Evolutionary conservation across 2,797 vertebrate species (phyloP).

Genomic region (Parambassis ranga): DNA sequence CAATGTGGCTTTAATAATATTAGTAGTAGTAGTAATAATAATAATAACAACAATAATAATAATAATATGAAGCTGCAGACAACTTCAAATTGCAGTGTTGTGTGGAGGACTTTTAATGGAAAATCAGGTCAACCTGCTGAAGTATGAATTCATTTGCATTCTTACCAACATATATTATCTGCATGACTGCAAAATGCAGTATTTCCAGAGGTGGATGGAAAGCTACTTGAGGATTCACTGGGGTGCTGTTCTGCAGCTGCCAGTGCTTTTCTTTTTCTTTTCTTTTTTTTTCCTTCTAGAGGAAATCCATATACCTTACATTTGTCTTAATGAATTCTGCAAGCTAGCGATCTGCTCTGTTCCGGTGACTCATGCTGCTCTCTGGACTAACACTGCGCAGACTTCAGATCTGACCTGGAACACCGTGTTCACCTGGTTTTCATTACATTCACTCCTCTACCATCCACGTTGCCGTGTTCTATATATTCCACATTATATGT

Average conservation of each 20-base stretch:
- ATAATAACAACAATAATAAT: not conserved
- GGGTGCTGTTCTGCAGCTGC: slow-evolving; percentile 64
- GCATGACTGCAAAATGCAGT: slow-evolving; percentile 28
- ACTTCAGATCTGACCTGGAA: slow-evolving; percentile 75
- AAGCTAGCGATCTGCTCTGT: slow-evolving; percentile 68
- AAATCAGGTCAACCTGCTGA: not conserved
- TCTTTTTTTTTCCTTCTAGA: slow-evolving; percentile 59
- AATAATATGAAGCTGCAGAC: not conserved
- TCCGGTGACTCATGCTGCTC: slow-evolving; percentile 75
- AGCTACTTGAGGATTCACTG: slow-evolving; percentile 71
- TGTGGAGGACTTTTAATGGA: too few species aligned
- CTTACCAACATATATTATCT: slow-evolving; percentile 28
- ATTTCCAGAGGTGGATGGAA: slow-evolving; percentile 63
- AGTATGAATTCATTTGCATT: slow-evolving; percentile 43
- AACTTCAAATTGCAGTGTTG: too few species aligned
- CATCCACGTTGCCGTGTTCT: slow-evolving; percentile 1
- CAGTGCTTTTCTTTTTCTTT: slow-evolving; percentile 51
- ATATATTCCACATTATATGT: slow-evolving; percentile 7
- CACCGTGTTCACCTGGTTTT: slow-evolving; percentile 69
- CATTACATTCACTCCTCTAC: slow-evolving; percentile 26
- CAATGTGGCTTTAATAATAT: too few species aligned
- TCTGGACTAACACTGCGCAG: slow-evolving; percentile 65
- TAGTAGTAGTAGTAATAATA: too few species aligned
- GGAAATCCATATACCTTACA: slow-evolving; percentile 77
- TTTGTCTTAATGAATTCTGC: slow-evolving; percentile 83